Evolutionary conservation across 2,797 vertebrate genomes (phyloP).

Genomic region (Bucorvus abyssinicus): DNA sequence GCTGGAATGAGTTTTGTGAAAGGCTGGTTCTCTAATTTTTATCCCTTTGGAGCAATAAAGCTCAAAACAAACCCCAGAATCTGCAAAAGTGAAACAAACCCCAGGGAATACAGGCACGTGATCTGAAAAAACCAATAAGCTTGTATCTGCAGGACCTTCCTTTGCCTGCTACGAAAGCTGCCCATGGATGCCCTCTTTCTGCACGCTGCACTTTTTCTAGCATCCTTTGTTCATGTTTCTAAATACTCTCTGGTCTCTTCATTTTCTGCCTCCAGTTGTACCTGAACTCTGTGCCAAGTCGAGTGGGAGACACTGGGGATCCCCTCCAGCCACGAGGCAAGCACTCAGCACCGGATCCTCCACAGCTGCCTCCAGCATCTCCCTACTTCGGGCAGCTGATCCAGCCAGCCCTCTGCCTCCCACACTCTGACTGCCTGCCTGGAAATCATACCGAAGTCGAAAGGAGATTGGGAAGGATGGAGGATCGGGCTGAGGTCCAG

Average conservation of each 20-base stretch:
- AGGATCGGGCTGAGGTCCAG: not conserved
- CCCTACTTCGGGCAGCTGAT: not conserved
- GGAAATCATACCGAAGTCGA: not conserved
- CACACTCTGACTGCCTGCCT: accelerated
- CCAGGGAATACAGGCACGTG: accelerated
- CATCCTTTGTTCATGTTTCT: not conserved
- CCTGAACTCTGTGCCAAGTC: not conserved
- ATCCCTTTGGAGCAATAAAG: not conserved
- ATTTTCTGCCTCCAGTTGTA: accelerated
- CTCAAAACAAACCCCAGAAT: not conserved
- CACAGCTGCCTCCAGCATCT: not conserved
- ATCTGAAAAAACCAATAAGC: not conserved
- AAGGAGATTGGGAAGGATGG: not conserved
- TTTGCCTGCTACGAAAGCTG: not conserved
- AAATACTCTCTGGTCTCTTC: not conserved
- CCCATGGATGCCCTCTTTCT: accelerated
- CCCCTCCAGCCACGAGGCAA: not conserved
- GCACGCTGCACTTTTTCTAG: not conserved
- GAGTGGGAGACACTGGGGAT: not conserved
- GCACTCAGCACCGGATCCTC: not conserved
- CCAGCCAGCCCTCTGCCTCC: accelerated
- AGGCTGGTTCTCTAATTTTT: not conserved
- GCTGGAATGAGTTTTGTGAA: not conserved
- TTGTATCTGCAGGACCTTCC: not conserved
- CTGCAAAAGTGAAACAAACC: not conserved